Percentiles rank a stretch among this genome's conserved stretches.
These are phyloP conservation scores for Globia sparganii DNA, from an alignment of 2,888 invertebrate species.

Conservation along the genomic window DNA sequence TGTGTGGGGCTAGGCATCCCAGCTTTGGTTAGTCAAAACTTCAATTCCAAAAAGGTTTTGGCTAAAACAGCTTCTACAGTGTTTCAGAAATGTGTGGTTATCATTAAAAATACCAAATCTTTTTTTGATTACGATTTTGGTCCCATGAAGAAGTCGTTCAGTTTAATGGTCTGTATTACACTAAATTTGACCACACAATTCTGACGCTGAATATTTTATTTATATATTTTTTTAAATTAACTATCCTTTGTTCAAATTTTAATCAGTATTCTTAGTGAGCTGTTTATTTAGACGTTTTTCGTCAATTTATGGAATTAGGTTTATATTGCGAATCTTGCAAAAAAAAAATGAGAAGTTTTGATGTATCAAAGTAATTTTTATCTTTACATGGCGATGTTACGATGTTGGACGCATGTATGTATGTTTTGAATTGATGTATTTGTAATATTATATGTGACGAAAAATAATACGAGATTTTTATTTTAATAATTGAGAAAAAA, in stretches of 20 bases:
- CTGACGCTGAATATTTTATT: neutral
- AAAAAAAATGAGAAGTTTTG: slow-evolving; percentile 46
- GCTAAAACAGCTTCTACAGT: neutral
- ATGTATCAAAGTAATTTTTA: slow-evolving; percentile 46
- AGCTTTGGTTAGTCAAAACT: slow-evolving; percentile 49
- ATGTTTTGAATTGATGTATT: slow-evolving; percentile 80
- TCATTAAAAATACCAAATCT: neutral
- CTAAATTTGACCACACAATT: neutral
- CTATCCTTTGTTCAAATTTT: neutral
- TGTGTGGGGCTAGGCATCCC: slow-evolving; percentile 43
- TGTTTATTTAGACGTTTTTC: neutral
- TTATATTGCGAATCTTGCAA: neutral
- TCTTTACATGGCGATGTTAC: slow-evolving; percentile 75
- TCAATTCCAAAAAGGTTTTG: neutral
- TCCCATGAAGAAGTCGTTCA: neutral
- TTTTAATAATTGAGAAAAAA: slow-evolving; percentile 50
- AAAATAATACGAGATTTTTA: slow-evolving; percentile 49
- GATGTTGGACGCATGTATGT: slow-evolving; percentile 73
- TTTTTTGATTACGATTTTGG: neutral
- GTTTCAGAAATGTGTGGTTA: neutral
- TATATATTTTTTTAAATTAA: neutral
- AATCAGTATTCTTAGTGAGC: neutral
- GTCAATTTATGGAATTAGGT: neutral
- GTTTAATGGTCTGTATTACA: neutral
- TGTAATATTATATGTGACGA: slow-evolving; percentile 83